phyloP scores from a whole-genome alignment of 1,140 invertebrate species.

The Elysia chlorotica region DNA sequence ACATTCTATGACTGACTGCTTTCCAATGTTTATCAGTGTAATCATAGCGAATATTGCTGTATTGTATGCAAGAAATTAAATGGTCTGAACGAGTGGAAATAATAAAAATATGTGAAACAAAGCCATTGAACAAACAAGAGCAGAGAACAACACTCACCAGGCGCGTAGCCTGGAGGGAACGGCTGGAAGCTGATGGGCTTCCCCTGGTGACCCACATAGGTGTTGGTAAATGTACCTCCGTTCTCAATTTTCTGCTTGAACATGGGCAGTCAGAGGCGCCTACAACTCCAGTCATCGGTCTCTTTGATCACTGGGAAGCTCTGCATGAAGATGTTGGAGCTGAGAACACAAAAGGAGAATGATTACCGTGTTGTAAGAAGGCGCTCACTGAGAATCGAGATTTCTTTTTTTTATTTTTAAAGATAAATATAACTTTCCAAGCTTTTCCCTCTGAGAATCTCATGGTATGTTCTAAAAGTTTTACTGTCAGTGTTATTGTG shows the following conservation, averaged over 20 bases:
- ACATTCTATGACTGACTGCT: too few relatives aligned
- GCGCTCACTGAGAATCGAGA: too few relatives aligned
- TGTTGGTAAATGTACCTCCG: not conserved
- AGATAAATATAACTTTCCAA: too few relatives aligned
- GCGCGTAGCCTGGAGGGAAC: not conserved
- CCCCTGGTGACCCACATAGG: not conserved
- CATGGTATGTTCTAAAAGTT: too few relatives aligned
- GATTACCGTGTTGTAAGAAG: too few relatives aligned
- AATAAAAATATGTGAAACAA: not conserved
- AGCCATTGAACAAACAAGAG: not conserved
- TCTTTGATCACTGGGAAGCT: conserved; percentile 15
- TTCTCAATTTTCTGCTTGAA: not conserved
- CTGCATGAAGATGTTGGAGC: conserved; percentile 27
- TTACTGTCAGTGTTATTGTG: too few relatives aligned
- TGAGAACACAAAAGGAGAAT: not conserved
- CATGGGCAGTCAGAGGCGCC: not conserved
- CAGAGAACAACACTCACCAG: too few relatives aligned
- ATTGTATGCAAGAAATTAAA: too few relatives aligned
- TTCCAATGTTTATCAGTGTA: too few relatives aligned
- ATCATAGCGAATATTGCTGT: too few relatives aligned
- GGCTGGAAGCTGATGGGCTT: not conserved
- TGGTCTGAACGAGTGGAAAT: too few relatives aligned
- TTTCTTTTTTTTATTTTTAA: not conserved
- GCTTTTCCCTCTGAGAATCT: too few relatives aligned
- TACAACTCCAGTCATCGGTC: not conserved